Conservation (phyloP, 1,140 invertebrate genomes). For the Nephila pilipes region DNA sequence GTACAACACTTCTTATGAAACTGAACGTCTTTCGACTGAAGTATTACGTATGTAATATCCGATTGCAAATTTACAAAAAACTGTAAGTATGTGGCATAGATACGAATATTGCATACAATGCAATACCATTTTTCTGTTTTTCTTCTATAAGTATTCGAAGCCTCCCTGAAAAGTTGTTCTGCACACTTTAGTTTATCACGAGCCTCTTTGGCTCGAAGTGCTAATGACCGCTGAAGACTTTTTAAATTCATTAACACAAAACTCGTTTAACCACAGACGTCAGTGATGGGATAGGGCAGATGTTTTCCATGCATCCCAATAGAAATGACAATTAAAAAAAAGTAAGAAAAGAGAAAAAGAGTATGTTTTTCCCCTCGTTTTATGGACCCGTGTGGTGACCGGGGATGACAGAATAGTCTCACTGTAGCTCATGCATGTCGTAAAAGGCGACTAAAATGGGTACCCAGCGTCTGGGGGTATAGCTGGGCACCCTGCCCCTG, state of each 20-base stretch:
- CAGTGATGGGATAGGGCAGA: constrained; percentile 70
- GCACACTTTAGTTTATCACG: constrained; percentile 43
- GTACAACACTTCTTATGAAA: too few species aligned
- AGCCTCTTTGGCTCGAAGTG: constrained; percentile 52
- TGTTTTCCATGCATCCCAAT: constrained; percentile 65
- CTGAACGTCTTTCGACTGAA: too few species aligned
- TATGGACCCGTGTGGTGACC: too few species aligned
- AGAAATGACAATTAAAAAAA: constrained; percentile 68
- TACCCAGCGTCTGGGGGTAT: too few species aligned
- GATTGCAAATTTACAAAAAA: too few species aligned
- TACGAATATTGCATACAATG: background rate
- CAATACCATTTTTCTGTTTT: background rate
- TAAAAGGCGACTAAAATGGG: too few species aligned
- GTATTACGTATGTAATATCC: too few species aligned
- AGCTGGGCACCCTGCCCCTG: too few species aligned
- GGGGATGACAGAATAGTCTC: too few species aligned
- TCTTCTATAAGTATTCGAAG: background rate
- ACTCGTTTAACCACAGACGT: constrained; percentile 70
- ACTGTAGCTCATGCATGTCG: too few species aligned
- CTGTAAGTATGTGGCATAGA: background rate
- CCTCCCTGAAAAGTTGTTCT: background rate
- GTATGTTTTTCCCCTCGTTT: background rate
- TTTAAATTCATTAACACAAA: constrained; percentile 71
- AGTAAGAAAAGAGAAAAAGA: constrained; percentile 47
- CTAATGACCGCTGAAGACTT: constrained; percentile 66